These are phyloP conservation scores for Etheostoma nigrum DNA, from an alignment of 2,797 vertebrate genomes.

Conservation along the genomic window DNA sequence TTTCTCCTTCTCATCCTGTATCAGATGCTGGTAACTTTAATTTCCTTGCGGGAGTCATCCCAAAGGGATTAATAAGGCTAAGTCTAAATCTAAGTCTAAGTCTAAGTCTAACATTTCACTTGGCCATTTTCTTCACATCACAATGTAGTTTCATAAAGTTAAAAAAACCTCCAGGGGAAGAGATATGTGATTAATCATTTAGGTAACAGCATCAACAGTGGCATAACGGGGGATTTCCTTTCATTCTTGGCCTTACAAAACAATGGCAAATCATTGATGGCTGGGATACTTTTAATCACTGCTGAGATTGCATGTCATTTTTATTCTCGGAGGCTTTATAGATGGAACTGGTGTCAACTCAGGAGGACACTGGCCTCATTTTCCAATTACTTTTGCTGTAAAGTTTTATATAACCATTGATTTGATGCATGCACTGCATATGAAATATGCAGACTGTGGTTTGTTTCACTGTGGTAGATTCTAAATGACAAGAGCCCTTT, in stretches of 20 bases:
- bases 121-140: not conserved
- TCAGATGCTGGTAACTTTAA: too few relatives aligned
- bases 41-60: too few relatives aligned
- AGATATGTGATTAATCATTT: conserved; percentile 5
- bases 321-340: conserved; percentile 31
- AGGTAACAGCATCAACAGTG: not conserved
- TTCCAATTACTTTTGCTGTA: conserved; percentile 27
- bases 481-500: conserved; percentile 41
- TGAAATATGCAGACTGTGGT: conserved; percentile 11
- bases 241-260: conserved; percentile 13
- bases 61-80: too few relatives aligned
- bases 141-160: not conserved
- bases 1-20: too few relatives aligned
- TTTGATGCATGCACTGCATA: conserved; percentile 31
- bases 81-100: too few relatives aligned
- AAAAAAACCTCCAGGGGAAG: not conserved
- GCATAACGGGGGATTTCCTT: conserved; percentile 8
- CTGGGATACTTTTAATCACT: conserved; percentile 47
- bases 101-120: too few relatives aligned
- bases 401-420: conserved; percentile 26
- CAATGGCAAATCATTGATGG: not conserved
- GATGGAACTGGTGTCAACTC: conserved; percentile 29
- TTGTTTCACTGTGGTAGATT: conserved; percentile 1
- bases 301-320: conserved; percentile 31
- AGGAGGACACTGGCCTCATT: conserved; percentile 8